Evolutionary conservation across 1,140 invertebrate species (phyloP).

Genomic region (Acromyrmex charruanus): DNA sequence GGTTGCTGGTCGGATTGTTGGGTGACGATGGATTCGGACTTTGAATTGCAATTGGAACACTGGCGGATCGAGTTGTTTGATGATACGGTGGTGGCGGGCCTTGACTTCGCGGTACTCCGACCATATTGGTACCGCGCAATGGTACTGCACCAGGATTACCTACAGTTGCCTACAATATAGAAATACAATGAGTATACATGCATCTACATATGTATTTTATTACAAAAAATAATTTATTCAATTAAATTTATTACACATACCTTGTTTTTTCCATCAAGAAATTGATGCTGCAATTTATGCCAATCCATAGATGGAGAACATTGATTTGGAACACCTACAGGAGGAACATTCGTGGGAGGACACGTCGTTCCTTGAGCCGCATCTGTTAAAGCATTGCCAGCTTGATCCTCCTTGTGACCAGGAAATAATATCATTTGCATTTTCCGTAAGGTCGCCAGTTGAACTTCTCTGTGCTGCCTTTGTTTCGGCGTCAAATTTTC

Average conservation of each 20-base stretch:
- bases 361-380: conserved; percentile 83
- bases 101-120: conserved; percentile 89
- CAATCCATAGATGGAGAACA: conserved; percentile 91
- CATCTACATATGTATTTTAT: not conserved
- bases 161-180: conserved; percentile 74
- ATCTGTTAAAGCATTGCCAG: conserved; percentile 79
- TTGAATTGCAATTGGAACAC: conserved; percentile 93
- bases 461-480: conserved; percentile 96
- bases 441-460: conserved; percentile 95
- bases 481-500: conserved; percentile 99
- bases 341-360: conserved; percentile 80
- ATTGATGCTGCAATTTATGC: conserved; percentile 95
- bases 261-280: conserved; percentile 90
- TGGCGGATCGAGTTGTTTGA: conserved; percentile 93
- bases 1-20: conserved; percentile 90
- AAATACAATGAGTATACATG: too few species aligned
- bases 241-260: conserved; percentile 71
- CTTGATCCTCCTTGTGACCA: conserved; percentile 88
- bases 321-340: conserved; percentile 84
- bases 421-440: conserved; percentile 97
- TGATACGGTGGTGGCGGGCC: conserved; percentile 96
- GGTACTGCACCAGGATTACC: conserved; percentile 85
- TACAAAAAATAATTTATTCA: not conserved
- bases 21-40: conserved; percentile 91
- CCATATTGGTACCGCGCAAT: conserved; percentile 84